Conservation (phyloP, 1,140 invertebrate species). For the Battus philenor region DNA sequence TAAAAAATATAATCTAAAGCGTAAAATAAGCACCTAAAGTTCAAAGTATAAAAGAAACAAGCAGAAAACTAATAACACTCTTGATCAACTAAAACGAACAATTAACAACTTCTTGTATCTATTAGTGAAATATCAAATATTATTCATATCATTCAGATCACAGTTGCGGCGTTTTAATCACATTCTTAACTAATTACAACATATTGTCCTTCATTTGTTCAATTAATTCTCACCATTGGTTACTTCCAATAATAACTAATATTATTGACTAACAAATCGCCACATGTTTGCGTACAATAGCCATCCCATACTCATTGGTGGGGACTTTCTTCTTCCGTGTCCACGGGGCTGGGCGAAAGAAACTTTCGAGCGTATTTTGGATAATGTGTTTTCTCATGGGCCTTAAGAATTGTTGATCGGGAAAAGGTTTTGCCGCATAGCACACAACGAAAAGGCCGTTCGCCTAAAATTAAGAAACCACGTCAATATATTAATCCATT, state of each 20-base stretch:
- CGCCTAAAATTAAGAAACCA: constrained; percentile 72
- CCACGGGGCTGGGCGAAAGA: constrained; percentile 88
- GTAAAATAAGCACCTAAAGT: constrained; percentile 65
- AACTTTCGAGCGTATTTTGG: constrained; percentile 92
- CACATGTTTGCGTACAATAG: constrained; percentile 40
- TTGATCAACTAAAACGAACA: constrained; percentile 39
- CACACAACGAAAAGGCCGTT: constrained; percentile 90
- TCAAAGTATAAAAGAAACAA: constrained; percentile 43
- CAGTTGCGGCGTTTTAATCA: constrained; percentile 76
- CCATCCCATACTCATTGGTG: constrained; percentile 77
- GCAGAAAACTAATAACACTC: constrained; percentile 39
- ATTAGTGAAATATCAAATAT: constrained; percentile 76
- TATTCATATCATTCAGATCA: constrained; percentile 78
- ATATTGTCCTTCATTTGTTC: constrained; percentile 68
- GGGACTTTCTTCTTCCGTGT: constrained; percentile 86
- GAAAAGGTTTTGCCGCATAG: constrained; percentile 94
- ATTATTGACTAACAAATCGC: constrained; percentile 40
- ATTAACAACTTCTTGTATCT: constrained; percentile 64
- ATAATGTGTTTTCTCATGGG: constrained; percentile 94
- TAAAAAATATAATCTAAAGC: constrained; percentile 51
- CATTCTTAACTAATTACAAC: constrained; percentile 74
- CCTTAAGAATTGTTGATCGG: constrained; percentile 91
- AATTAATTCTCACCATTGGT: constrained; percentile 55
- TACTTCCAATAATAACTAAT: constrained; percentile 41
- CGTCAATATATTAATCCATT: background rate